Conservation (phyloP, 23 tunicate genomes). For the Oikopleura vanhoeffeni region DNA sequence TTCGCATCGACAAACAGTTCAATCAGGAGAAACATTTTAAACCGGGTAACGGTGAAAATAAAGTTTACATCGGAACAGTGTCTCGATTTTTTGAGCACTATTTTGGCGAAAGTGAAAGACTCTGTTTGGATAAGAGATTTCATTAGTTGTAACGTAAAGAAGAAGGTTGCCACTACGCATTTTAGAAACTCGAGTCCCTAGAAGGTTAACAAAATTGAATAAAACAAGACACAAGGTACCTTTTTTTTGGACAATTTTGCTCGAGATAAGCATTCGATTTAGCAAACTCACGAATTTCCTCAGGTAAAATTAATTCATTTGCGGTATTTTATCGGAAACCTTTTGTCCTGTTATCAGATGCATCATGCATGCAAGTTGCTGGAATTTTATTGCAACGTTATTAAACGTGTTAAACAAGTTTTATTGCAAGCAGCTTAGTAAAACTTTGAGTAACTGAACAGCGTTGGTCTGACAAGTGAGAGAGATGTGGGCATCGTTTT, state of each 20-base stretch:
- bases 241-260: neutral
- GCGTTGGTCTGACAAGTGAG: slow-evolving; percentile 8
- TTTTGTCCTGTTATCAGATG: neutral
- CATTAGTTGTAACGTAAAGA: too few relatives aligned
- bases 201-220: neutral
- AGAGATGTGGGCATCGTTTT: slow-evolving; percentile 13
- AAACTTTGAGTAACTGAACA: slow-evolving; percentile 2
- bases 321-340: neutral
- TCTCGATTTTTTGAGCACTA: too few relatives aligned
- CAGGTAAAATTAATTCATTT: neutral
- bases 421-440: neutral
- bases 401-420: neutral
- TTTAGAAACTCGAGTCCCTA: neutral
- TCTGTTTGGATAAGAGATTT: neutral
- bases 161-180: neutral
- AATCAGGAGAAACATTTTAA: too few relatives aligned
- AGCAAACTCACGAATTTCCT: neutral
- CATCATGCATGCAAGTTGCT: neutral
- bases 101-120: too few relatives aligned
- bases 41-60: too few relatives aligned
- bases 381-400: neutral
- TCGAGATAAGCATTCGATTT: neutral
- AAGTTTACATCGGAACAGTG: too few relatives aligned
- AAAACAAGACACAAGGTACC: neutral
- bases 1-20: too few relatives aligned